These are phyloP conservation scores for Bagarius yarrelli DNA, from an alignment of 2,113 vertebrate genomes.

Conservation along the genomic window DNA sequence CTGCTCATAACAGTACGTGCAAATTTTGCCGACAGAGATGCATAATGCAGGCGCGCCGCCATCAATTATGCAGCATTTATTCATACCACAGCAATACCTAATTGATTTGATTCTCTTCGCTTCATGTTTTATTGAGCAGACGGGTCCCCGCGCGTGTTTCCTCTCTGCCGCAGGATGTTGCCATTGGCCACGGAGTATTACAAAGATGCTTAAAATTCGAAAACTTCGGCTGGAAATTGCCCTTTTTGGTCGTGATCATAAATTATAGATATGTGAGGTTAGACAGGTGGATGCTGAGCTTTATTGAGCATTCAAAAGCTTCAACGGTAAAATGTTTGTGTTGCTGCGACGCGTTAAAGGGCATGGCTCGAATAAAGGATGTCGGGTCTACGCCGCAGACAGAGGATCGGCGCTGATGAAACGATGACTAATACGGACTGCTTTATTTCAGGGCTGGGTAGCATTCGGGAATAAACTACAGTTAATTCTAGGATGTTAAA, in stretches of 20 bases:
- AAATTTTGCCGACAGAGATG: conserved; percentile 59
- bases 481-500: neutral
- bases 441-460: neutral
- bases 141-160: conserved; percentile 47
- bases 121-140: conserved; percentile 67
- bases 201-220: conserved; percentile 7
- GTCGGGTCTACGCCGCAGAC: neutral
- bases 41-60: conserved; percentile 62
- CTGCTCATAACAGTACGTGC: conserved; percentile 49
- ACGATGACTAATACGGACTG: neutral
- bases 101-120: conserved; percentile 67
- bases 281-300: conserved; percentile 23
- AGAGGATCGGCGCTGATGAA: neutral
- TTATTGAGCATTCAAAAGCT: conserved; percentile 27
- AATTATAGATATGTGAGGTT: conserved; percentile 13
- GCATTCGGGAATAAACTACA: neutral
- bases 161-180: conserved; percentile 40
- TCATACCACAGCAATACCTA: conserved; percentile 65
- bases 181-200: conserved; percentile 27
- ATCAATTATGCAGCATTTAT: conserved; percentile 72
- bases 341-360: neutral
- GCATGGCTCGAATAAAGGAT: conserved; percentile 2
- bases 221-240: conserved; percentile 12
- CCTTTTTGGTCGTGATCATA: conserved; percentile 2
- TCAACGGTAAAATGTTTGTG: conserved; percentile 21